Base-by-base conservation (phyloP, 2,888 invertebrate genomes). In the Hipparchia sbordonii region DNA sequence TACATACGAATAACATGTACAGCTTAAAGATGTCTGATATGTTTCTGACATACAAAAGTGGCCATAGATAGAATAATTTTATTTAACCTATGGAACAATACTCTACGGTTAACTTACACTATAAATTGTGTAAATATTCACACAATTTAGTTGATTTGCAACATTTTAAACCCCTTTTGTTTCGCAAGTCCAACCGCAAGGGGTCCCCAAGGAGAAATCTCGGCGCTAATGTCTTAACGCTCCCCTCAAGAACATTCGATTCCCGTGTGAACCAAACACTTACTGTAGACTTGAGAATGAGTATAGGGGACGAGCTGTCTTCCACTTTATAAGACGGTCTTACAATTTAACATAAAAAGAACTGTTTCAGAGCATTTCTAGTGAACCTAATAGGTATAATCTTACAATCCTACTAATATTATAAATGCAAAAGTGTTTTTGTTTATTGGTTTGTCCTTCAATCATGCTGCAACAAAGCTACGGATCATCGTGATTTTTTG, bases 201-300 rank as follows among this genome's bases (percentile, higher is more conserved):
- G 75, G 76, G 77, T 77, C 73, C 51, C 39, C 62, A 10, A 75
- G 69, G 74, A 77, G 76, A 72, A 70, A 77, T 78, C 79, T 80
- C 77, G 77, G 77, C 78, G 83, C 83, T 82, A 80, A 83, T 85
- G 84, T 88, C 85, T 79, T 76, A 75, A 70, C 66, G 78, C 84
- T 83, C 91, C 90, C 92, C 86, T 89, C 87, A 90, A 91, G 91
- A 87, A 85, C 80, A 80, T 82, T 86, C 78, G 84, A 88, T 93
- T 93, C 93, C 93, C 93, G 92, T 93, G 93, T 90, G 93, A 93
- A 93, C 78, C 76, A 71, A 74, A 74, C 72, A 72, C 74, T 80
- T 69, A 62, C 60, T 74, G 72, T 71, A 79, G 80, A 80, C 63
- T 77, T 78, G 69, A 62, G 69, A 77, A 76, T 39, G 48, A 63